phyloP scores from a whole-genome alignment of 2,113 vertebrate species.

The Amblyopsis rosae region DNA sequence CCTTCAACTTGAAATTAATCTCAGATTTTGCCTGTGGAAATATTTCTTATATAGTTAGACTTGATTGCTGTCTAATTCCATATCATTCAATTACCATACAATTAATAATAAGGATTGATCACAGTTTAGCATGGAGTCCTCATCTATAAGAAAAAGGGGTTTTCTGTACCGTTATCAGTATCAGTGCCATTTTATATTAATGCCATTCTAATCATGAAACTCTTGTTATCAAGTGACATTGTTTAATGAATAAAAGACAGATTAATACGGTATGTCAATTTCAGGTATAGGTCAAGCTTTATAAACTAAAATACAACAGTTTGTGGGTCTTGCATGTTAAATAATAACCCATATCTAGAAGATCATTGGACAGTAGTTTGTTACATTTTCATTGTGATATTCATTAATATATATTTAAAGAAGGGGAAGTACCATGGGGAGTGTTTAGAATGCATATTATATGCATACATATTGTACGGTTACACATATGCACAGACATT shows the following conservation, averaged over 20 bases:
- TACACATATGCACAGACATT: conserved; percentile 39
- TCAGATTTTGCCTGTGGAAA: conserved; percentile 56
- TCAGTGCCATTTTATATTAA: conserved; percentile 66
- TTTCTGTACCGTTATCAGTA: conserved; percentile 24
- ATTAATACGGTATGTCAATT: conserved; percentile 36
- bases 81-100: conserved; percentile 64
- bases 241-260: conserved; percentile 42
- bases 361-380: too few species aligned
- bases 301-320: too few species aligned
- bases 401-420: neutral
- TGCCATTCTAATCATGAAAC: conserved; percentile 59
- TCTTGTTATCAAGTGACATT: conserved; percentile 71
- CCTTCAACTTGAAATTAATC: too few species aligned
- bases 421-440: neutral
- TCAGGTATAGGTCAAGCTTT: conserved; percentile 18
- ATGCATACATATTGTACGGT: conserved; percentile 14
- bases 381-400: conserved; percentile 1
- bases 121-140: conserved; percentile 24
- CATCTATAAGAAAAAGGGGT: conserved; percentile 8
- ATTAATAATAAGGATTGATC: conserved; percentile 51
- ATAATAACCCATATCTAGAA: too few species aligned
- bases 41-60: conserved; percentile 39
- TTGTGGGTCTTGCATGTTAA: too few species aligned
- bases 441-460: too few species aligned
- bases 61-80: conserved; percentile 54